Evolutionary conservation across 1,140 invertebrate genomes (phyloP), one percentile per base, ranked within the genome.

Genomic region (Dysdera silvatica): DNA sequence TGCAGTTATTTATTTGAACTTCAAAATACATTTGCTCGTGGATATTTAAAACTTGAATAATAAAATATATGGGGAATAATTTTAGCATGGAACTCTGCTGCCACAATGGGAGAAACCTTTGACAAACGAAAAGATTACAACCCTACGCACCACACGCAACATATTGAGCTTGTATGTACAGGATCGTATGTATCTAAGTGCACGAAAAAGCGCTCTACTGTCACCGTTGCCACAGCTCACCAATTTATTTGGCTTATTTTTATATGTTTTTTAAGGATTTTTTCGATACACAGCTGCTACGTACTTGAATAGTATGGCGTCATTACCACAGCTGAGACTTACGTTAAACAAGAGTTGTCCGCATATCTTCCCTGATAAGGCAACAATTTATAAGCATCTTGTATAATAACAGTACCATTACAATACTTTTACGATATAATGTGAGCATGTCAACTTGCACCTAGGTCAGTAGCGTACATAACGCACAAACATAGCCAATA

Each of bases 21-120:
- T 70, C 68, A 74, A 74, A 74, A 74, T 74, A 74, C 70, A 72
- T 72, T 72, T 74, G 69, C 70, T 74, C 69, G 69, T 70, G 70
- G 70, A 71, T 73, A 74, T 72, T 72, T 72, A 72, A 74, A 74
- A 74, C 72, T 72, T 74, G 72, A 71, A 73, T 74, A 74, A 73
- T 74, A 74, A 74, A 74, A 74, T 74, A 74, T 73, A 74, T 74
- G 69, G 71, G 72, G 72, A 72, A 70, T 72, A 71, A 73, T 71
- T 74, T 72, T 61, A 69, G 71, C 72, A 73, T 74, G 72, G 72
- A 74, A 73, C 73, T 74, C 71, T 69, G 68, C 68, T 67, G 58
- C 64, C 67, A 62, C 63, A 69, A 69, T 65, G 63, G 67, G 67
- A 60, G 67, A 55, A 65, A 66, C 59, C 61, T 70, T 54, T 49